phyloP scores from a whole-genome alignment of 1,140 invertebrate genomes.

The Teleopsis dalmanni region DNA sequence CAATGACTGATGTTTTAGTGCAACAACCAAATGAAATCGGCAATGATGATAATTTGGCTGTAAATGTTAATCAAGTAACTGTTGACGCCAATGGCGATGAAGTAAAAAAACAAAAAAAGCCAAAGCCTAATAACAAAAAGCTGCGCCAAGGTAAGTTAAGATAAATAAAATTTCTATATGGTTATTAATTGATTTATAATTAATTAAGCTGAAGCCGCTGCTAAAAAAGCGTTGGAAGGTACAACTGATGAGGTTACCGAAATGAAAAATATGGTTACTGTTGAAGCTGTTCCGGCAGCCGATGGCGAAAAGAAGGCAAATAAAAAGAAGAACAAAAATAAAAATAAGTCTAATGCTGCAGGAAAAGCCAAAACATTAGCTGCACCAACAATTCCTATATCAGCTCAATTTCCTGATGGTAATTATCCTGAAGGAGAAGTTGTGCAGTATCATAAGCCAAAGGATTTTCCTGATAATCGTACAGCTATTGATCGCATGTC shows the following conservation, averaged over 20 bases:
- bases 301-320: slow-evolving; percentile 52
- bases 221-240: slow-evolving; percentile 21
- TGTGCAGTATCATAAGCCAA: slow-evolving; percentile 61
- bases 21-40: too few species aligned
- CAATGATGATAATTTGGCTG: too few species aligned
- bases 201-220: slow-evolving; percentile 12
- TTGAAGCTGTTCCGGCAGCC: slow-evolving; percentile 41
- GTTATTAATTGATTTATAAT: not conserved
- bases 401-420: slow-evolving; percentile 75
- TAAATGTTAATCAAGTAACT: too few species aligned
- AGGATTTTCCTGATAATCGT: slow-evolving; percentile 62
- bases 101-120: slow-evolving; percentile 39
- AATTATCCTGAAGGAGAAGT: slow-evolving; percentile 74
- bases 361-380: slow-evolving; percentile 57
- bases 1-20: too few species aligned
- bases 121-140: slow-evolving; percentile 42
- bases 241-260: slow-evolving; percentile 18
- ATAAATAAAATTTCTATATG: not conserved
- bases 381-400: slow-evolving; percentile 80
- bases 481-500: slow-evolving; percentile 82
- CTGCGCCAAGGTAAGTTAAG: slow-evolving; percentile 36
- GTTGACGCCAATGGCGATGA: slow-evolving; percentile 18
- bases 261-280: slow-evolving; percentile 18
- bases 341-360: slow-evolving; percentile 47
- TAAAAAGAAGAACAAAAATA: slow-evolving; percentile 70